These are phyloP conservation scores for Anoplophora glabripennis DNA, from an alignment of 1,140 invertebrate species.

Conservation along the genomic window DNA sequence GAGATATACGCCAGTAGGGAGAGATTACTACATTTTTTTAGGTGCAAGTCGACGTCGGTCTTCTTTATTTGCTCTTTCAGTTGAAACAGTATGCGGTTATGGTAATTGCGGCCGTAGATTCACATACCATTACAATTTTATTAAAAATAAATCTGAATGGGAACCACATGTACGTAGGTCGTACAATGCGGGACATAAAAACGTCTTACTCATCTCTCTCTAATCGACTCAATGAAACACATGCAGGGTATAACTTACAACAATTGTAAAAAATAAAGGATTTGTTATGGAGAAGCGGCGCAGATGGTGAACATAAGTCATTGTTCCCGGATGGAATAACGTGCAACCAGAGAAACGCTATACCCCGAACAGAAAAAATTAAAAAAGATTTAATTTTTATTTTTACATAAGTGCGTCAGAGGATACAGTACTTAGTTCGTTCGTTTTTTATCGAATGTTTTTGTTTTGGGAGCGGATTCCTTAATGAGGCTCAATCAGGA, in stretches of 20 bases:
- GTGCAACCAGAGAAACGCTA: not conserved
- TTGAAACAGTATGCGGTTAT: too few relatives aligned
- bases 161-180: not conserved
- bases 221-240: constrained; percentile 7
- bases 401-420: constrained; percentile 4
- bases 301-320: constrained; percentile 7
- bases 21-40: too few relatives aligned
- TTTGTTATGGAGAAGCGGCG: constrained; percentile 3
- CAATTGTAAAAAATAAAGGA: constrained; percentile 1
- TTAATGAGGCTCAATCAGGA: too few relatives aligned
- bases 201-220: not conserved
- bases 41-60: too few relatives aligned
- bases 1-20: too few relatives aligned
- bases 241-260: constrained; percentile 6
- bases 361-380: constrained; percentile 1
- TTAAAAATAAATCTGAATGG: constrained; percentile 1
- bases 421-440: not conserved
- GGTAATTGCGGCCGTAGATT: too few relatives aligned
- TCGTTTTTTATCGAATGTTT: not conserved
- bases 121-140: too few relatives aligned
- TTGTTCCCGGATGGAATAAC: constrained; percentile 6
- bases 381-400: constrained; percentile 7
- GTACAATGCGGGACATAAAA: not conserved
- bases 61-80: too few relatives aligned
- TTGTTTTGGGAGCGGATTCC: too few relatives aligned